A percentile compares a stretch with the other conserved stretches of the same genome.
Conservation (phyloP, 2,113 vertebrate genomes). For the Phylloscopus trochilus region DNA sequence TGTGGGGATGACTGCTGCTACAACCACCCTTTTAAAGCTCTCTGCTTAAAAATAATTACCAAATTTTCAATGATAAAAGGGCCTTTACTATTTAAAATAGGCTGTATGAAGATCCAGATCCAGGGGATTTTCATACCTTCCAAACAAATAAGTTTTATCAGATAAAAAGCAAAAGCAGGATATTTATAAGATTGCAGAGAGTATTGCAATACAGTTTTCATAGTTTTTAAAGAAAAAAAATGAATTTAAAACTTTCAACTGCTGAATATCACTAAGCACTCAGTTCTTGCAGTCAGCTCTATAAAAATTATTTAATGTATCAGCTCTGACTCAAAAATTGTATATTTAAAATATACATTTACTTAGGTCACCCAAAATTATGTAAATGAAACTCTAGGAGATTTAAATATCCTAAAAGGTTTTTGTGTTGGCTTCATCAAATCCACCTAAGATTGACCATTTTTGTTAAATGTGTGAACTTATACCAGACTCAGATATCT, state of each 20-base stretch:
- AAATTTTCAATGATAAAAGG: not conserved
- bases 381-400: not conserved
- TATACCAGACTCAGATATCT: not conserved
- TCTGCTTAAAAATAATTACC: not conserved
- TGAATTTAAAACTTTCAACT: not conserved
- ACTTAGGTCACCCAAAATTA: not conserved
- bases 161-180: not conserved
- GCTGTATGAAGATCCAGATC: not conserved
- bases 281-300: not conserved
- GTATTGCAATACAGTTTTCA: not conserved
- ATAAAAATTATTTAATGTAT: not conserved
- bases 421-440: not conserved
- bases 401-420: not conserved
- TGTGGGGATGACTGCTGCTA: not conserved
- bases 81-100: not conserved
- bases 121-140: not conserved
- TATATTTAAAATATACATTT: not conserved
- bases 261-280: not conserved
- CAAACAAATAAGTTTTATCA: not conserved
- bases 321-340: not conserved
- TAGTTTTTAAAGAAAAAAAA: not conserved
- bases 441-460: not conserved
- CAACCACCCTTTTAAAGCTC: not conserved
- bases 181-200: not conserved
- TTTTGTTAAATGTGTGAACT: not conserved